Base-by-base conservation (phyloP, 2,113 vertebrate genomes). In the Anhinga rufa region DNA sequence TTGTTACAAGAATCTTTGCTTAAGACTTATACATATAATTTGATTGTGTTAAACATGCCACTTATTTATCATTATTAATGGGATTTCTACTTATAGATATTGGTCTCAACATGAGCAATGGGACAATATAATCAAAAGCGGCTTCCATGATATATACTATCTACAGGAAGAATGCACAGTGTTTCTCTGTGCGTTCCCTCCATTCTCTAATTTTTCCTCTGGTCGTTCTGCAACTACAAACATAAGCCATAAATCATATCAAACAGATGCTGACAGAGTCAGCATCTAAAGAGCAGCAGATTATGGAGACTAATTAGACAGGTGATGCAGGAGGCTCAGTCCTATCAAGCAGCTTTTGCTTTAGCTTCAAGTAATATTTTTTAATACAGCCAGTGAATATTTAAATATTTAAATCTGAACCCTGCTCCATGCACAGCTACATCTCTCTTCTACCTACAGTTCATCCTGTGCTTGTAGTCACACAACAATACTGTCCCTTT, bases 21-120 rank as follows among this genome's bases (percentile, higher is more conserved):
- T 69, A 62, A 90, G 84, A 89, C 25, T 97, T 81, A 70, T 24
- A 88, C 38, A 74, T 90, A 85, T 90, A 87, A 95, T 97, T 92
- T 95, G 29, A 51, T 60, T 91, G 57, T 74, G 75, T 78, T 88
- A 94, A 93, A 90, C 24, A 8, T 74, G 71, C n/a, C 68, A 82
- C 36, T 93, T 97, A 87, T 87, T 95, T 95, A 44, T 66, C 79
- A 78, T 93, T 88, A 91, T 71, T 97, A 95, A 97, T 93, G 22
- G 36, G 75, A 78, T 83, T 96, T 83, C 94, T 95, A 96, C 83
- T 97, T 96, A 95, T 95, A 91, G 71, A 10, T 64, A 76, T 18
- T n/a, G 51, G n/a, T 86, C 89, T 85, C 84, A 86, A 94, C 64
- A 51, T 38, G 78, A 93, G n/a, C 68, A 91, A 46, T 49, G 31